Conservation (phyloP, 2,888 invertebrate genomes). For the Drosophila recens region DNA sequence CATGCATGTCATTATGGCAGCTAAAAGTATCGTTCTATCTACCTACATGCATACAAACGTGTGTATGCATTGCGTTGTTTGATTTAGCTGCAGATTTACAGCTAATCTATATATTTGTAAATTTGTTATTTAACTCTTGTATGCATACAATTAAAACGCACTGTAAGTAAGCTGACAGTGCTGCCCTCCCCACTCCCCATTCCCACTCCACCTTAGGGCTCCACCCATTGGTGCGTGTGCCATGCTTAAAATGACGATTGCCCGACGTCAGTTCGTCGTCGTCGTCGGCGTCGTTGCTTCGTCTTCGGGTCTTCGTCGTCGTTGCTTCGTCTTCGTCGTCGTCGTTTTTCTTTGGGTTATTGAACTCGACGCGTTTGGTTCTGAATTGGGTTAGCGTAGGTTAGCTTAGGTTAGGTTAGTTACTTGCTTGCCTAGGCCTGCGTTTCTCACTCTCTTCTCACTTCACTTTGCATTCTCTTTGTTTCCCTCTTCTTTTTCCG, state of each 20-base stretch:
- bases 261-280: constrained; percentile 27
- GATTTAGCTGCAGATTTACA: constrained; percentile 76
- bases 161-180: constrained; percentile 34
- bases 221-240: constrained; percentile 20
- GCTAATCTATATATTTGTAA: constrained; percentile 72
- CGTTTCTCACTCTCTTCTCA: constrained; percentile 29
- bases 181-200: no score
- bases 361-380: constrained; percentile 67
- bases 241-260: constrained; percentile 45
- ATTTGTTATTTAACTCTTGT: constrained; percentile 14
- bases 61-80: constrained; percentile 36
- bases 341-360: constrained; percentile 60
- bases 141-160: constrained; percentile 36
- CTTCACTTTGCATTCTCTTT: no score
- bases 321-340: constrained; percentile 4
- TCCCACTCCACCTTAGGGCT: no score
- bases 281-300: constrained; percentile 15
- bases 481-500: background rate
- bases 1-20: constrained; percentile 63
- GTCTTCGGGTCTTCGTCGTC: constrained; percentile 12
- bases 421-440: constrained; percentile 41
- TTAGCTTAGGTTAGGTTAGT: constrained; percentile 64
- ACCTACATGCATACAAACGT: no score
- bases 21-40: constrained; percentile 3
- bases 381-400: constrained; percentile 79